These are phyloP conservation scores for Lycaena phlaeas DNA, from an alignment of 2,888 invertebrate genomes.

Conservation along the genomic window DNA sequence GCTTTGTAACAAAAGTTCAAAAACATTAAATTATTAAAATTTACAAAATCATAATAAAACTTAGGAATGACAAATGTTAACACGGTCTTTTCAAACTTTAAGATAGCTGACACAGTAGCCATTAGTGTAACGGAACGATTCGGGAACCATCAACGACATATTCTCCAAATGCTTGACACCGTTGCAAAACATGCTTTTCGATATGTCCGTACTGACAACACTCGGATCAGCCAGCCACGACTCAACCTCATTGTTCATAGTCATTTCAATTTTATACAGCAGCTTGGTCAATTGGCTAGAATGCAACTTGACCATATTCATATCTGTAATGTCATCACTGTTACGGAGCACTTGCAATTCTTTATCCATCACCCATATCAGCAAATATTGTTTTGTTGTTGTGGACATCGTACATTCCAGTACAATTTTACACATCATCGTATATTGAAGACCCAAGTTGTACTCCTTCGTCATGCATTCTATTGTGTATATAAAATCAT, in stretches of 20 bases:
- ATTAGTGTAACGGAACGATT: conserved; percentile 66
- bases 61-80: too few relatives aligned
- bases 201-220: conserved; percentile 67
- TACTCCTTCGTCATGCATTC: conserved; percentile 63
- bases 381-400: conserved; percentile 59
- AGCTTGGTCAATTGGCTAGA: conserved; percentile 70
- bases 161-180: conserved; percentile 69
- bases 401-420: conserved; percentile 59
- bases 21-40: too few relatives aligned
- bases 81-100: conserved; percentile 49
- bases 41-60: too few relatives aligned
- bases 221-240: conserved; percentile 68
- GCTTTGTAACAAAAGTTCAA: too few relatives aligned
- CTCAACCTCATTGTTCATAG: conserved; percentile 54
- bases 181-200: conserved; percentile 71
- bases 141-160: conserved; percentile 71
- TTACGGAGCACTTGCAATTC: conserved; percentile 65
- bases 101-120: conserved; percentile 75
- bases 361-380: conserved; percentile 77
- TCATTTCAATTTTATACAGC: conserved; percentile 65
- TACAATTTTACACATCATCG: conserved; percentile 69
- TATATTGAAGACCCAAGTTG: conserved; percentile 56
- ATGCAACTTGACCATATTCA: conserved; percentile 43
- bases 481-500: conserved; percentile 70
- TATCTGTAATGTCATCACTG: conserved; percentile 30